Conservation (phyloP, 2,888 invertebrate genomes). For the Cheilosia variabilis region DNA sequence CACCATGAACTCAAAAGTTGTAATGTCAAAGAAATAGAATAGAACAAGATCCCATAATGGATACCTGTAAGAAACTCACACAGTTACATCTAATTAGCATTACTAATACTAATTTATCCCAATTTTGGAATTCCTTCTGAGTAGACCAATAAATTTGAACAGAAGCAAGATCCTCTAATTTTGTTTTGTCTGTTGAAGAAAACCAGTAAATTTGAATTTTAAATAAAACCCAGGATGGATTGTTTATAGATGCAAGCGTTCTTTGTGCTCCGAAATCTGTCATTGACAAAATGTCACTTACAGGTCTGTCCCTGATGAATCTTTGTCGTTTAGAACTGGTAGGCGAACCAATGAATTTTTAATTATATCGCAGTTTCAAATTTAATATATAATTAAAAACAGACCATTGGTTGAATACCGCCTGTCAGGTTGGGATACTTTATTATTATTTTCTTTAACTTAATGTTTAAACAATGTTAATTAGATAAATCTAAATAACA, state of each 20-base stretch:
- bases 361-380: slow-evolving; percentile 34
- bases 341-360: slow-evolving; percentile 56
- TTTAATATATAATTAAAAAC: slow-evolving; percentile 44
- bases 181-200: slow-evolving; percentile 23
- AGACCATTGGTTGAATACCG: slow-evolving; percentile 18
- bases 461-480: slow-evolving; percentile 59
- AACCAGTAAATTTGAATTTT: slow-evolving; percentile 52
- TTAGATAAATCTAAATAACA: slow-evolving; percentile 42
- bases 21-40: neutral
- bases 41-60: neutral
- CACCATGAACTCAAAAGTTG: too few relatives aligned
- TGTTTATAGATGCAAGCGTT: slow-evolving; percentile 61
- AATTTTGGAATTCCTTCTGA: slow-evolving; percentile 8
- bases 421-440: slow-evolving; percentile 38
- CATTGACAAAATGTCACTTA: slow-evolving; percentile 45
- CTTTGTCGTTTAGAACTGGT: slow-evolving; percentile 48
- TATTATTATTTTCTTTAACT: slow-evolving; percentile 27
- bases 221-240: slow-evolving; percentile 40
- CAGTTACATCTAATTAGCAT: slow-evolving; percentile 11
- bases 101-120: slow-evolving; percentile 17
- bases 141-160: slow-evolving; percentile 49
- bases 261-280: slow-evolving; percentile 54
- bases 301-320: slow-evolving; percentile 46
- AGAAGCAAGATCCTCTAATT: slow-evolving; percentile 49
- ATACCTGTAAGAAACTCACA: neutral